Conservation (phyloP, 53 echinoderm and acorn worm species). For the Antedon mediterranea region DNA sequence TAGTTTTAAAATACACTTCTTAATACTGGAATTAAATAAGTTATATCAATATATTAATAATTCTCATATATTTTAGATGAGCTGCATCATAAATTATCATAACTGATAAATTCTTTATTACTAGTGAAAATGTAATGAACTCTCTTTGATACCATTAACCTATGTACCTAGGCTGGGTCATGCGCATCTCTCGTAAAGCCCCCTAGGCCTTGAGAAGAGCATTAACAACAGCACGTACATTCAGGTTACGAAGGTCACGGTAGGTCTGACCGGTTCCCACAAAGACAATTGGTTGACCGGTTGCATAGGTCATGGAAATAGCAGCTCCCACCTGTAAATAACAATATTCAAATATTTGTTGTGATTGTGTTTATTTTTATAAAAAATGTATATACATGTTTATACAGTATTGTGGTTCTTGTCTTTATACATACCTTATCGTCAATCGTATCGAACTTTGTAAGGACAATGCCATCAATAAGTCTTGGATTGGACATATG, state of each 20-base stretch:
- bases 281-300: slow-evolving; percentile 96
- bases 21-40: no score
- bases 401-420: no score
- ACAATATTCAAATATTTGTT: neutral
- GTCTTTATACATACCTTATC: slow-evolving; percentile 58
- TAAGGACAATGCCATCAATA: slow-evolving; percentile 94
- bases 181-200: no score
- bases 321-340: slow-evolving; percentile 76
- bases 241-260: slow-evolving; percentile 83
- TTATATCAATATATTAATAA: no score
- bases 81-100: no score
- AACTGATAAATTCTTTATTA: no score
- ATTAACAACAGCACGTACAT: slow-evolving; percentile 91
- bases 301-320: slow-evolving; percentile 98
- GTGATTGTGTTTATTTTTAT: neutral
- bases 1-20: no score
- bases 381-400: no score
- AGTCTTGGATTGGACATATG: slow-evolving; percentile 72
- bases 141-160: no score
- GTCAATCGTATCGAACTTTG: slow-evolving; percentile 99
- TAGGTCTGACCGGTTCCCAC: slow-evolving; percentile 98
- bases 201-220: slow-evolving; percentile 77
- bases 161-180: no score
- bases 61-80: no score
- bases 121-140: no score